Conservation (phyloP, 2,113 vertebrate species). For the Crotophaga sulcirostris region DNA sequence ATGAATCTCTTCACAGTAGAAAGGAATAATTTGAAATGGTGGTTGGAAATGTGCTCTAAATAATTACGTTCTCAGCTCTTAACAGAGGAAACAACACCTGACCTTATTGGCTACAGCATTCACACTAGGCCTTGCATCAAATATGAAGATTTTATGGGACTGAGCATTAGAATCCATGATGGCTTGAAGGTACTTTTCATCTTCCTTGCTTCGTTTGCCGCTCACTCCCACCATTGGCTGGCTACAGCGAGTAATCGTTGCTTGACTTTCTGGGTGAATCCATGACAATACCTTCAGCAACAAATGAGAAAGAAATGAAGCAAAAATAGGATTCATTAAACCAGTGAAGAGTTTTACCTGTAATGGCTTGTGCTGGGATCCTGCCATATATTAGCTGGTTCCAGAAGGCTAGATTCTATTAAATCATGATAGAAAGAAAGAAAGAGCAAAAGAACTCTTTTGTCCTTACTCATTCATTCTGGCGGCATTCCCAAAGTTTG, state of each 20-base stretch:
- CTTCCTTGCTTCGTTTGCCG: conserved; percentile 93
- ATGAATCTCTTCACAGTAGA: not conserved
- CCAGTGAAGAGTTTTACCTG: not conserved
- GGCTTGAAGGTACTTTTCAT: conserved; percentile 94
- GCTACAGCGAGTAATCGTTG: conserved; percentile 91
- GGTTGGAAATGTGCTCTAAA: not conserved
- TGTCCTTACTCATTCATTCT: not conserved
- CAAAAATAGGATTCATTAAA: not conserved
- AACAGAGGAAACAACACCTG: not conserved
- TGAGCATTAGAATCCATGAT: conserved; percentile 99
- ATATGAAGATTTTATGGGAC: conserved; percentile 97
- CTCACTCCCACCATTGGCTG: conserved; percentile 95
- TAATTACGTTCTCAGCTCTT: not conserved
- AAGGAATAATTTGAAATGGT: not conserved
- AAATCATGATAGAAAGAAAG: not conserved
- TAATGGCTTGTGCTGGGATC: not conserved
- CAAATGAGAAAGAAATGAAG: not conserved
- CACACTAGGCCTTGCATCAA: conserved; percentile 93
- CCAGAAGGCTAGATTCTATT: not conserved
- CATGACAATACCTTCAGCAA: conserved; percentile 89
- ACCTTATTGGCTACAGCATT: conserved; percentile 98
- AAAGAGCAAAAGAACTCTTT: not conserved
- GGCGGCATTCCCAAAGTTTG: not conserved
- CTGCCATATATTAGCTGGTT: not conserved
- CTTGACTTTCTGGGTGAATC: conserved; percentile 98